These are phyloP conservation scores for Phortica variegata DNA, from an alignment of 1,140 invertebrate genomes.

Conservation along the genomic window DNA sequence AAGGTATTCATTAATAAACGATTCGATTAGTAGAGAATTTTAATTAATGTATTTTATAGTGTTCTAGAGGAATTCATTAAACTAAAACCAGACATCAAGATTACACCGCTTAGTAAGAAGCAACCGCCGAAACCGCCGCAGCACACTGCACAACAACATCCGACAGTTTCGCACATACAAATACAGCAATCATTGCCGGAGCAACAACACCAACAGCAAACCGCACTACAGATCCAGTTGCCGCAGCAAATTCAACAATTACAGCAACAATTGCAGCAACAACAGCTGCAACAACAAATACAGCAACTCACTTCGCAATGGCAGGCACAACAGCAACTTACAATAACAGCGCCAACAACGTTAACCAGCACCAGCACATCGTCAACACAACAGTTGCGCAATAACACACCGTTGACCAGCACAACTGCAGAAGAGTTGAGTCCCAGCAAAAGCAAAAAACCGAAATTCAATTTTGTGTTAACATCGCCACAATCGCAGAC, in stretches of 20 bases:
- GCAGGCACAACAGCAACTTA: constrained; percentile 16
- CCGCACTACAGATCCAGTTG: too few species aligned
- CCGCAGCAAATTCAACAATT: constrained; percentile 7
- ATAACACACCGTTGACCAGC: too few species aligned
- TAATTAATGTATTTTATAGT: constrained; percentile 16
- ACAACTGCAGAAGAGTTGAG: constrained; percentile 21
- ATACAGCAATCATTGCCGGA: background rate
- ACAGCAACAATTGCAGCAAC: constrained; percentile 36
- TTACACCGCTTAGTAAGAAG: constrained; percentile 50
- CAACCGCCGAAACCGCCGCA: constrained; percentile 37
- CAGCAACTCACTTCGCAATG: constrained; percentile 36
- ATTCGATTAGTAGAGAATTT: background rate
- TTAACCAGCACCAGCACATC: constrained; percentile 17
- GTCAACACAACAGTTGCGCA: background rate
- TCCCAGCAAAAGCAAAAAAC: constrained; percentile 49
- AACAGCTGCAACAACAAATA: constrained; percentile 22
- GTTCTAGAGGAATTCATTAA: constrained; percentile 58
- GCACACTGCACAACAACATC: constrained; percentile 25
- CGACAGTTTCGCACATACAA: constrained; percentile 11
- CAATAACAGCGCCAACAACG: constrained; percentile 9
- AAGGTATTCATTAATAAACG: constrained; percentile 14
- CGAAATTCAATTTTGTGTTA: constrained; percentile 56
- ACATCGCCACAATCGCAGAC: constrained; percentile 30
- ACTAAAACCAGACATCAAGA: constrained; percentile 58
- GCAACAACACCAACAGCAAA: too few species aligned